Percentiles rank a stretch among this genome's conserved stretches.
These are phyloP conservation scores for Parazoanthus atlanticus DNA, from an alignment of 92 coral and sea anemone genomes.

Conservation along the genomic window DNA sequence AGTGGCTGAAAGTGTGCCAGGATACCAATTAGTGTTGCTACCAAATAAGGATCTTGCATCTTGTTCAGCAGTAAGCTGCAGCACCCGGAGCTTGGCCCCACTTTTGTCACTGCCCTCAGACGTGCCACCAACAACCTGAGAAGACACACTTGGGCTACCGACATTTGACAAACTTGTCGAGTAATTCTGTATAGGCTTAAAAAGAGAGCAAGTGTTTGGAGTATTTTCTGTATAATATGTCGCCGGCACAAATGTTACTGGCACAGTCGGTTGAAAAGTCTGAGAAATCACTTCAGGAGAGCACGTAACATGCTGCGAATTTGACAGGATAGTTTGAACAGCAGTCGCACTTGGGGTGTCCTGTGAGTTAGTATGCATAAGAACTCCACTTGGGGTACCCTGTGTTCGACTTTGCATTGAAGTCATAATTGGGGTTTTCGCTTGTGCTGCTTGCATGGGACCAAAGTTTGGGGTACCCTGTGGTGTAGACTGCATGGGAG, in stretches of 20 bases:
- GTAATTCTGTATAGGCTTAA: neutral
- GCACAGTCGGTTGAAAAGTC: neutral
- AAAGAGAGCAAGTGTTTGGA: neutral
- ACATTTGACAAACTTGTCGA: neutral
- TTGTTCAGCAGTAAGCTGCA: slow-evolving; percentile 35
- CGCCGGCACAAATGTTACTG: neutral
- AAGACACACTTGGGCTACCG: neutral
- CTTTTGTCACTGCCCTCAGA: neutral
- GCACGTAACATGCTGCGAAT: neutral
- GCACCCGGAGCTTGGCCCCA: slow-evolving; percentile 14
- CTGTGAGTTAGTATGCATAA: neutral
- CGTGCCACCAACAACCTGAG: neutral
- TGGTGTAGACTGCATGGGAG: neutral
- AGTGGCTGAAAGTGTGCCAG: neutral
- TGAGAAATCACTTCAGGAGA: neutral
- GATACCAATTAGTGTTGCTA: neutral
- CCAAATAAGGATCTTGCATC: slow-evolving; percentile 14
- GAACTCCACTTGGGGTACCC: neutral
- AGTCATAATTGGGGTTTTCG: neutral
- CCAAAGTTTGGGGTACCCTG: neutral
- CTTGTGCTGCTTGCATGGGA: too few relatives aligned
- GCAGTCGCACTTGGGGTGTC: neutral
- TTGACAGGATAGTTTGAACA: neutral
- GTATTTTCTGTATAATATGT: neutral
- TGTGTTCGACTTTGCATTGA: neutral